Conservation (phyloP, 1,140 invertebrate genomes). For the Carcinoscorpius rotundicauda region DNA sequence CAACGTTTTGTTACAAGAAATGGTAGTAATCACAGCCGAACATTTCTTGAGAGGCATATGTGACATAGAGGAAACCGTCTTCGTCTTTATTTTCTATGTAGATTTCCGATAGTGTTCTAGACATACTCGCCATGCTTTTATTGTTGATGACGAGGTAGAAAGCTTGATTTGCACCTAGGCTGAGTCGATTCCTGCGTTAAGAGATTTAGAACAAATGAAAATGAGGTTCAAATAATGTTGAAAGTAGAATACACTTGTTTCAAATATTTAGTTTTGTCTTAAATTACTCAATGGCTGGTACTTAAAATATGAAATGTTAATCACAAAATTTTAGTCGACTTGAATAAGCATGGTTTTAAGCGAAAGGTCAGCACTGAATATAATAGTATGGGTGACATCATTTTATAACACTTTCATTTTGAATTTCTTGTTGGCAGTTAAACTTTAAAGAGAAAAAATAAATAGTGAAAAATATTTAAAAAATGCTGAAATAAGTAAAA, state of each 20-base stretch:
- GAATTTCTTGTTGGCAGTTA: too few relatives aligned
- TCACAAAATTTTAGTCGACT: too few relatives aligned
- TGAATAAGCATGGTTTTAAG: too few relatives aligned
- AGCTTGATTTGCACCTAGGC: conserved; percentile 42
- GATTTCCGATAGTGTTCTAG: conserved; percentile 61
- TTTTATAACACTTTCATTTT: too few relatives aligned
- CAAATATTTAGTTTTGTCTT: background rate
- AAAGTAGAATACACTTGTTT: background rate
- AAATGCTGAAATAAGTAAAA: too few relatives aligned
- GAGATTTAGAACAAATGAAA: background rate
- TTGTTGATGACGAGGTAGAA: conserved; percentile 71
- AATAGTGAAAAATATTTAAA: too few relatives aligned
- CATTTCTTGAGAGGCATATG: conserved; percentile 76
- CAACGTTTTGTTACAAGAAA: too few relatives aligned
- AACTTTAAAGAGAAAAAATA: too few relatives aligned
- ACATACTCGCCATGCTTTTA: conserved; percentile 61
- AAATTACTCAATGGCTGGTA: too few relatives aligned
- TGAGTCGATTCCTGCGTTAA: conserved; percentile 28
- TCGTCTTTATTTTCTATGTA: conserved; percentile 58
- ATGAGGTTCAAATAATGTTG: background rate
- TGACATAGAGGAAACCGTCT: conserved; percentile 70
- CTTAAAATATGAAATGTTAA: too few relatives aligned
- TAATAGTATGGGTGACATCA: too few relatives aligned
- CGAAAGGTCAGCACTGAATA: too few relatives aligned
- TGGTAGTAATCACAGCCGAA: conserved; percentile 43